These are phyloP conservation scores for Caenorhabditis macrosperma DNA, from an alignment of 2,888 invertebrate species.

Conservation along the genomic window DNA sequence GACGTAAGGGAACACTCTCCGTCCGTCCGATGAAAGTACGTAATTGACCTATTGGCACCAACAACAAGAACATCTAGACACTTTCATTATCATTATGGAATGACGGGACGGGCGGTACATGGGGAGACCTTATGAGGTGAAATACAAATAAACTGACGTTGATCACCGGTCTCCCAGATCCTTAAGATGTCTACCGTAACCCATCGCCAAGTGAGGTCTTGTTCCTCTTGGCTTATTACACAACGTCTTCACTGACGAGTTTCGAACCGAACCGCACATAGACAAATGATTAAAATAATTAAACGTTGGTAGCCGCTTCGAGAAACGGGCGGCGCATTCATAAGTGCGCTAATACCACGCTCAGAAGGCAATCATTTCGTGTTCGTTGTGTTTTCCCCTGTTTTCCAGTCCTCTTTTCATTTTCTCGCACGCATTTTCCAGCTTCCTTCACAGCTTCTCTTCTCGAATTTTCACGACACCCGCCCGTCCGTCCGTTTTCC, in stretches of 20 bases:
- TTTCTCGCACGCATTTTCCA: neutral
- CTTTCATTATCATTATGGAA: constrained; percentile 6
- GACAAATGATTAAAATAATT: constrained; percentile 24
- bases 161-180: neutral
- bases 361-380: neutral
- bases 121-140: neutral
- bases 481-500: too few relatives aligned
- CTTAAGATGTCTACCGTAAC: neutral
- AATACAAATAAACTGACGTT: neutral
- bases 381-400: neutral
- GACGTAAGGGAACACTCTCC: neutral
- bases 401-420: neutral
- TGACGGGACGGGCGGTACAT: neutral
- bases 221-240: constrained; percentile 9
- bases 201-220: too few relatives aligned
- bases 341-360: constrained; percentile 26
- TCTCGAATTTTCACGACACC: neutral
- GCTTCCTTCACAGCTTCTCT: neutral
- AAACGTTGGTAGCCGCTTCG: constrained; percentile 9
- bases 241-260: neutral
- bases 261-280: neutral
- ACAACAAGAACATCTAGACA: constrained; percentile 2
- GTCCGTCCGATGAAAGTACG: constrained; percentile 28
- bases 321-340: neutral
- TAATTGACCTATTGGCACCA: constrained; percentile 51